These are phyloP conservation scores for Cosmorhoe ocellata DNA, from an alignment of 2,888 invertebrate species.

Conservation along the genomic window DNA sequence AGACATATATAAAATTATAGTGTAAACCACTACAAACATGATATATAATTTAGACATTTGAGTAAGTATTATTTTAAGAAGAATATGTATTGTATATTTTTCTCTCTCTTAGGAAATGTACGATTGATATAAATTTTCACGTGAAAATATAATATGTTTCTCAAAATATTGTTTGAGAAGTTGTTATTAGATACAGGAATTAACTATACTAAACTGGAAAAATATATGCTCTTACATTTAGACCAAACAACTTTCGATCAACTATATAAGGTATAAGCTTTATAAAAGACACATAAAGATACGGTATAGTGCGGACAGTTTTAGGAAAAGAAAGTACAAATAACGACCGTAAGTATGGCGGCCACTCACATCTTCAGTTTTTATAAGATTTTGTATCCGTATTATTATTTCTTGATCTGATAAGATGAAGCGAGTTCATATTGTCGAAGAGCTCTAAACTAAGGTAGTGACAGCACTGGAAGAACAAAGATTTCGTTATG, in stretches of 20 bases:
- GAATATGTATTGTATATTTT: conserved; percentile 55
- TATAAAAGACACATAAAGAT: not conserved
- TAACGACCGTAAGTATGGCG: no score
- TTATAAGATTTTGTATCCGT: no score
- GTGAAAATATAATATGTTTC: conserved; percentile 18
- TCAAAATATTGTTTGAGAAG: conserved; percentile 24
- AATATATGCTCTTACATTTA: conserved; percentile 16
- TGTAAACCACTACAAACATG: conserved; percentile 60
- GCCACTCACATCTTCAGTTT: no score
- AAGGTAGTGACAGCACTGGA: conserved; percentile 65
- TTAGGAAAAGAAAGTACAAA: no score
- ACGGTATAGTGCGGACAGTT: no score
- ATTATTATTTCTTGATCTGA: no score
- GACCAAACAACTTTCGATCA: conserved; percentile 20
- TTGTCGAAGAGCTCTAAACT: conserved; percentile 64
- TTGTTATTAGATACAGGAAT: conserved; percentile 11
- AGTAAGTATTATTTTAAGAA: conserved; percentile 52
- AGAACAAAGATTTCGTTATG: conserved; percentile 73
- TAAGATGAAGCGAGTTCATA: conserved; percentile 43
- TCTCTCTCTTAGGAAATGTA: conserved; percentile 76
- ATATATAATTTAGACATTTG: conserved; percentile 55
- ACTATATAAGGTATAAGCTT: conserved; percentile 26
- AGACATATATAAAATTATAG: conserved; percentile 57
- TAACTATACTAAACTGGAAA: conserved; percentile 8
- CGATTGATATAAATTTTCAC: conserved; percentile 44